A percentile compares a stretch with the other conserved stretches of the same genome.
These are phyloP conservation scores for Luehdorfia chinensis DNA, from an alignment of 1,140 invertebrate species.

Conservation along the genomic window DNA sequence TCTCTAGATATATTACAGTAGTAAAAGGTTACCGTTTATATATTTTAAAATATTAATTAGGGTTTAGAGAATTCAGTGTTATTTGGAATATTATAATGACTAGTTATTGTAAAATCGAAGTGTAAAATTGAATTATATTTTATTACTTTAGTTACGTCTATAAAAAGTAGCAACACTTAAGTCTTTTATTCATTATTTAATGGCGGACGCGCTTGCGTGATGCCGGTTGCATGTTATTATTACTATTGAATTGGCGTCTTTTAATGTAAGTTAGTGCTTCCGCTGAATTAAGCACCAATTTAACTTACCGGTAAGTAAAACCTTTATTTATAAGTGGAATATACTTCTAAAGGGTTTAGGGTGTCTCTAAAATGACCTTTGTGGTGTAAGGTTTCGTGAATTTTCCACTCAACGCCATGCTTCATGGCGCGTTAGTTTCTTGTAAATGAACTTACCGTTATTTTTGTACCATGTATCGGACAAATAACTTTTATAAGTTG, in stretches of 20 bases:
- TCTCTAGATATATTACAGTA: no score
- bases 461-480: slow-evolving; percentile 19
- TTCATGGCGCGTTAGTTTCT: slow-evolving; percentile 54
- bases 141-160: no score
- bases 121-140: no score
- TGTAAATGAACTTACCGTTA: slow-evolving; percentile 52
- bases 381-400: slow-evolving; percentile 47
- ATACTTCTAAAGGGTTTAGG: slow-evolving; percentile 2
- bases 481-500: slow-evolving; percentile 20
- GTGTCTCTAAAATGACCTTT: slow-evolving; percentile 18
- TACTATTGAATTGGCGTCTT: slow-evolving; percentile 62
- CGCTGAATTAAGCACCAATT: slow-evolving; percentile 18
- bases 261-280: slow-evolving; percentile 40
- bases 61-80: no score
- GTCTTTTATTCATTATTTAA: slow-evolving; percentile 33
- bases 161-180: no score
- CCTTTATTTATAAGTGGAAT: slow-evolving; percentile 4
- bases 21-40: no score
- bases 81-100: no score
- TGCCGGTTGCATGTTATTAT: slow-evolving; percentile 70
- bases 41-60: no score
- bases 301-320: slow-evolving; percentile 26
- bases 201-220: slow-evolving; percentile 73
- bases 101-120: no score
- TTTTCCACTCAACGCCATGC: slow-evolving; percentile 67